A percentile compares a stretch with the other conserved stretches of the same genome.
phyloP scores from a whole-genome alignment of 2,113 vertebrate genomes.

The Leiothrix lutea region DNA sequence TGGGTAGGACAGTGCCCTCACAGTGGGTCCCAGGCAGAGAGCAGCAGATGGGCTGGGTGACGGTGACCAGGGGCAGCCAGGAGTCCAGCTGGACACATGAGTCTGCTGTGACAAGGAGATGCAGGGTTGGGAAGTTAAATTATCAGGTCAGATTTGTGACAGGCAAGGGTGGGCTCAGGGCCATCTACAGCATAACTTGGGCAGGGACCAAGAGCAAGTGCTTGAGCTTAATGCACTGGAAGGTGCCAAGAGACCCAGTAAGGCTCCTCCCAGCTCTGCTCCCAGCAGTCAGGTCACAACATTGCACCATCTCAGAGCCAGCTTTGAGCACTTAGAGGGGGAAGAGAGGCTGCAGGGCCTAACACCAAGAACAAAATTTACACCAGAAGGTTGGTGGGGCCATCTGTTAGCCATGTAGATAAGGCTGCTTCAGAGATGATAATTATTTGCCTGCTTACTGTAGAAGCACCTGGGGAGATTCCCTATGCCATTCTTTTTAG shows the following conservation, averaged over 20 bases:
- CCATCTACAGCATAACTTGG: not conserved
- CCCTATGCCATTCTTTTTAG: not conserved
- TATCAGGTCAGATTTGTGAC: not conserved
- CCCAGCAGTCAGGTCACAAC: not conserved
- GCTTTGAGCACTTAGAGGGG: not conserved
- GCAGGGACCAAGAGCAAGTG: not conserved
- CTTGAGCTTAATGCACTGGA: not conserved
- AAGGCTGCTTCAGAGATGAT: not conserved
- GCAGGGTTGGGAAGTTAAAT: not conserved
- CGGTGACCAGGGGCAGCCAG: not conserved
- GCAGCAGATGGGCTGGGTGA: accelerated
- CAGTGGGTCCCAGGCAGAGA: accelerated
- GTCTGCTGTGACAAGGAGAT: not conserved
- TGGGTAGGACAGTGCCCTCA: not conserved
- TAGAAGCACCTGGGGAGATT: not conserved
- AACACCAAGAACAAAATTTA: not conserved
- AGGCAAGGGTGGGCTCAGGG: not conserved
- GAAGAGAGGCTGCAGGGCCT: not conserved
- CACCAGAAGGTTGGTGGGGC: not conserved
- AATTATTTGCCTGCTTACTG: not conserved
- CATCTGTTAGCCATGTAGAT: not conserved
- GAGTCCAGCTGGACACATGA: not conserved
- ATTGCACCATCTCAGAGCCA: accelerated
- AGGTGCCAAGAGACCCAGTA: not conserved
- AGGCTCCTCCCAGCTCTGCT: not conserved